Conservation (phyloP, 2,797 vertebrate genomes). For the Rhabdomys pumilio region DNA sequence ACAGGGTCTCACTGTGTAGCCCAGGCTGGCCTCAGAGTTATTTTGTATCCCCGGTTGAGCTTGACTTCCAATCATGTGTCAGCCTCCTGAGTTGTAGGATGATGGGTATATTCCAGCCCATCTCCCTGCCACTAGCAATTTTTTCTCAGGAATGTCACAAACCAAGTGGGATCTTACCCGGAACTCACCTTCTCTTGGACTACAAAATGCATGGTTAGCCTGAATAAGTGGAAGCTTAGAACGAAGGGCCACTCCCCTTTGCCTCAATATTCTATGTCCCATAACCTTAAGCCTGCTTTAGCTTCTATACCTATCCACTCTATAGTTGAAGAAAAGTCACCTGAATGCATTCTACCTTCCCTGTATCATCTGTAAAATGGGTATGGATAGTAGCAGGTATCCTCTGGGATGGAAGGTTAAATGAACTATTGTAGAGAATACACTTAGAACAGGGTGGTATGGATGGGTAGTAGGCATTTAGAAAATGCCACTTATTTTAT, state of each 20-base stretch:
- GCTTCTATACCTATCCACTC: background rate
- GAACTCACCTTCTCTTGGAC: background rate
- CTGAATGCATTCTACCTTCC: background rate
- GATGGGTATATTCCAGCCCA: too few relatives aligned
- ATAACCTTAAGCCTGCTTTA: background rate
- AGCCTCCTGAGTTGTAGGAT: background rate
- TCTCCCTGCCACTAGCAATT: background rate
- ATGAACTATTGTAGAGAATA: background rate
- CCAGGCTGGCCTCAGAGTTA: background rate
- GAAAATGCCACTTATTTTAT: background rate
- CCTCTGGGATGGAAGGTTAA: background rate
- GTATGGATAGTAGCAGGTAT: accelerated
- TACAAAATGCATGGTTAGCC: background rate
- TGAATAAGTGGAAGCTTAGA: too few relatives aligned
- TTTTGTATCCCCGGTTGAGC: background rate
- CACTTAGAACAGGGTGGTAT: background rate
- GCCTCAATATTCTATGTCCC: too few relatives aligned
- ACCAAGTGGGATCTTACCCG: background rate
- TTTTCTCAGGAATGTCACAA: background rate
- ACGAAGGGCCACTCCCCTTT: background rate
- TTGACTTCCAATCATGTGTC: background rate
- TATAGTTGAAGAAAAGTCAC: background rate
- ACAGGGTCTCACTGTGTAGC: background rate
- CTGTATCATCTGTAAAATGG: background rate
- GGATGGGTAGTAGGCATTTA: background rate